Evolutionary conservation across 2,113 vertebrate genomes (phyloP).

Genomic region (Colistium nudipinnis): DNA sequence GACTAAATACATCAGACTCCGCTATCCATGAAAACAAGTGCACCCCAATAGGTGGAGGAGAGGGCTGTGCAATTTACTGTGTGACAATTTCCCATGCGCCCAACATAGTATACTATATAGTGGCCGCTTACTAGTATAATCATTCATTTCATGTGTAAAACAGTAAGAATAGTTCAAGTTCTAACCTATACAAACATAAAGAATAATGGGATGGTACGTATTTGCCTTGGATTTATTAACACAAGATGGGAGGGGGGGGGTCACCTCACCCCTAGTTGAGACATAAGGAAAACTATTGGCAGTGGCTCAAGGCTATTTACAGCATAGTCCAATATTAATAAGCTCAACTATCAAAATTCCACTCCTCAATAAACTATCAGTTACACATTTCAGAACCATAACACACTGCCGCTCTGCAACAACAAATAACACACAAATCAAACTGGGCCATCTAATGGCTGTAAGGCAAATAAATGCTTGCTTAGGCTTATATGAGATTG

Average conservation of each 20-base stretch:
- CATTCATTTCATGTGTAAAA: too few species aligned
- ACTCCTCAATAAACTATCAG: background rate
- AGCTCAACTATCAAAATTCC: conserved; percentile 8
- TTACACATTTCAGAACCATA: conserved; percentile 19
- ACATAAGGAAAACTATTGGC: conserved; percentile 39
- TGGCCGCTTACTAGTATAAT: too few species aligned
- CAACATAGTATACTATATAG: too few species aligned
- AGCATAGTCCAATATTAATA: conserved; percentile 25
- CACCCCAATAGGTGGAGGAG: too few species aligned
- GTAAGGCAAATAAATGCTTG: conserved; percentile 67
- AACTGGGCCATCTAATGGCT: conserved; percentile 38
- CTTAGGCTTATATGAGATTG: conserved; percentile 35
- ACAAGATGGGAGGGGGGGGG: background rate
- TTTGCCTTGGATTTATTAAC: conserved; percentile 21
- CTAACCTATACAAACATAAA: conserved; percentile 42
- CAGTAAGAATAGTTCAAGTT: background rate
- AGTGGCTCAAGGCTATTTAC: conserved; percentile 41
- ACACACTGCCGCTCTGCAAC: conserved; percentile 20
- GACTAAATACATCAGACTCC: too few species aligned
- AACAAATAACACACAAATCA: conserved; percentile 8
- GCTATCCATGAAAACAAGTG: too few species aligned
- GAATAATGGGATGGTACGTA: conserved; percentile 4
- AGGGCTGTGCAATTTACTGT: too few species aligned
- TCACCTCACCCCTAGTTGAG: background rate
- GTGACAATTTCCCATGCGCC: too few species aligned